These are phyloP conservation scores for Eulithis testata DNA, from an alignment of 2,888 invertebrate genomes.

Conservation along the genomic window DNA sequence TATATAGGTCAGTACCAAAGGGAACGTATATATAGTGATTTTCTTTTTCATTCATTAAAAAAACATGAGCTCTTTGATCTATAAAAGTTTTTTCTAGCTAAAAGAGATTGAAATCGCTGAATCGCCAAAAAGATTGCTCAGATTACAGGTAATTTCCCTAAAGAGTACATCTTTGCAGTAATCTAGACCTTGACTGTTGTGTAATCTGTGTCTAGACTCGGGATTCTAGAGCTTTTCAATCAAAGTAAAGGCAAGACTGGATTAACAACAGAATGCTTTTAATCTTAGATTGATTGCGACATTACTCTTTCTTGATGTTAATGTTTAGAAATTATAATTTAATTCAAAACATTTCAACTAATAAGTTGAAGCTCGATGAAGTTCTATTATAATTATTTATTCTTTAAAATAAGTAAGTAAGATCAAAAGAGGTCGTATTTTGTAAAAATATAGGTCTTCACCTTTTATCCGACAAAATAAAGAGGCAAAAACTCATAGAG, in stretches of 20 bases:
- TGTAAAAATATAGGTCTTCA: not conserved
- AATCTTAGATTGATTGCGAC: slow-evolving; percentile 12
- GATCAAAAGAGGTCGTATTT: not conserved
- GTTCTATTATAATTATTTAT: no score
- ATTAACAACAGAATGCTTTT: slow-evolving; percentile 27
- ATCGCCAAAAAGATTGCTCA: slow-evolving; percentile 32
- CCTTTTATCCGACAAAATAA: slow-evolving; percentile 7
- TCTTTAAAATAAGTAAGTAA: not conserved
- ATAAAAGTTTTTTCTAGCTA: slow-evolving; percentile 13
- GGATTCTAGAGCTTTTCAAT: slow-evolving; percentile 26
- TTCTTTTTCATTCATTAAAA: slow-evolving; percentile 4
- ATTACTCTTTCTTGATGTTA: slow-evolving; percentile 12
- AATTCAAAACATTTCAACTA: no score
- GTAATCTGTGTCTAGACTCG: slow-evolving; percentile 20
- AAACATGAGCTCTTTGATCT: slow-evolving; percentile 10
- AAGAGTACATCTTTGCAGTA: slow-evolving; percentile 30
- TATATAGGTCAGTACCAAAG: not conserved
- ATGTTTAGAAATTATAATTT: no score
- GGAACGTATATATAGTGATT: not conserved
- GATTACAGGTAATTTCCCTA: slow-evolving; percentile 41
- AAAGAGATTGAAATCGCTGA: slow-evolving; percentile 26
- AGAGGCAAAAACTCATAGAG: slow-evolving; percentile 16
- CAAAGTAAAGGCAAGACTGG: slow-evolving; percentile 21
- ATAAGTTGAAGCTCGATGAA: no score
- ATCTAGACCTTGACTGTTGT: slow-evolving; percentile 27